Evolutionary conservation across 37 sponge, comb jelly and placozoan species (phyloP).

Genomic region (Haliclona indistincta): DNA sequence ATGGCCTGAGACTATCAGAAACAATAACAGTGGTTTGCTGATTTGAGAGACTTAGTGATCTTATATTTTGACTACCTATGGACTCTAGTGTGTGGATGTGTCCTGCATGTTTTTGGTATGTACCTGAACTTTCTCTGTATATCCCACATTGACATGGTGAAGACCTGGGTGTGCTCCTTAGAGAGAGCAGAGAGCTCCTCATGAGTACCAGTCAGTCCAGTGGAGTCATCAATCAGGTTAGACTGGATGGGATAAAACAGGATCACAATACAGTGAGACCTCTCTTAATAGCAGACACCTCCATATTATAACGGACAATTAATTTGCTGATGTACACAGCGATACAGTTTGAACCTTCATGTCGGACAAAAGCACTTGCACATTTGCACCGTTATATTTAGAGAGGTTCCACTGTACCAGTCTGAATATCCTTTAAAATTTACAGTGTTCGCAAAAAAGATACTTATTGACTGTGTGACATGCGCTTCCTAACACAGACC

Average conservation of each 20-base stretch:
- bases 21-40: too few relatives aligned
- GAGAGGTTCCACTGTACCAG: too few relatives aligned
- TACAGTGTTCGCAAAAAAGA: background rate
- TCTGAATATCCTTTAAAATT: background rate
- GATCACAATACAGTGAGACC: background rate
- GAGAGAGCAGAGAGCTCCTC: constrained; percentile 76
- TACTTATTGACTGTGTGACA: background rate
- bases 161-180: constrained; percentile 82
- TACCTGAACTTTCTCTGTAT: constrained; percentile 80
- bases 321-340: background rate
- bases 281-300: too few relatives aligned
- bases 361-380: too few relatives aligned
- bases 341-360: background rate
- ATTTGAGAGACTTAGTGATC: too few relatives aligned
- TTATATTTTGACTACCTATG: too few relatives aligned
- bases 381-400: too few relatives aligned
- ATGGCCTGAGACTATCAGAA: too few relatives aligned
- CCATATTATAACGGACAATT: background rate
- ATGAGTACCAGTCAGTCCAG: constrained; percentile 80
- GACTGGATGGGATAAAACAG: constrained; percentile 29
- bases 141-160: constrained; percentile 88
- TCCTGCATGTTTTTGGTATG: too few relatives aligned
- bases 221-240: constrained; percentile 70
- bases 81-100: too few relatives aligned
- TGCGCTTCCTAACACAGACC: too few relatives aligned